Evolutionary conservation across 1,140 invertebrate species (phyloP).

Genomic region (Varroa destructor): DNA sequence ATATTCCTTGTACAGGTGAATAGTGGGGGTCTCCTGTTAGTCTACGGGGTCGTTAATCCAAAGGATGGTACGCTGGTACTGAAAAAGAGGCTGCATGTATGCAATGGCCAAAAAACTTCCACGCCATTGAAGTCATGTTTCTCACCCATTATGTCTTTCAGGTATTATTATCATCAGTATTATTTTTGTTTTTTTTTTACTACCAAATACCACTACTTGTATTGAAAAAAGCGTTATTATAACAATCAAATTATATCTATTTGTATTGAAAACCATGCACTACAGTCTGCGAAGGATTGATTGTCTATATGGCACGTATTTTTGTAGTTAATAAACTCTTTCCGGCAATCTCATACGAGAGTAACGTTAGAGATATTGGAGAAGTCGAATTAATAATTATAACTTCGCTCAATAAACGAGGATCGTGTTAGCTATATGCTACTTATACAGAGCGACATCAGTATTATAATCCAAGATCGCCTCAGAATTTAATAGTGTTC

Average conservation of each 20-base stretch:
- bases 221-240: constrained; percentile 26
- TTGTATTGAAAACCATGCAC: constrained; percentile 8
- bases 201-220: constrained; percentile 4
- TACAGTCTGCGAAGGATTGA: too few species aligned
- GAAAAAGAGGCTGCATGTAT: constrained; percentile 52
- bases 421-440: too few species aligned
- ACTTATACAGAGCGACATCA: too few species aligned
- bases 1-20: constrained; percentile 35
- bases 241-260: constrained; percentile 26
- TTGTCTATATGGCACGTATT: too few species aligned
- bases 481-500: too few species aligned
- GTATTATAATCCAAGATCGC: too few species aligned
- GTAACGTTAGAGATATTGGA: too few species aligned
- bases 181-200: constrained; percentile 40
- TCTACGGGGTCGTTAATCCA: constrained; percentile 48
- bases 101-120: not conserved
- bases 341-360: too few species aligned
- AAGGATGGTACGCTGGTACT: constrained; percentile 52
- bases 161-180: constrained; percentile 53
- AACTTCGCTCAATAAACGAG: too few species aligned
- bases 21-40: constrained; percentile 28
- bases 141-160: constrained; percentile 68
- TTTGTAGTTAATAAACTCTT: too few species aligned
- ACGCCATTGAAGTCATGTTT: constrained; percentile 57
- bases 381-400: too few species aligned